Evolutionary conservation across 2,888 invertebrate species (phyloP).

Genomic region (Biston stratarius): DNA sequence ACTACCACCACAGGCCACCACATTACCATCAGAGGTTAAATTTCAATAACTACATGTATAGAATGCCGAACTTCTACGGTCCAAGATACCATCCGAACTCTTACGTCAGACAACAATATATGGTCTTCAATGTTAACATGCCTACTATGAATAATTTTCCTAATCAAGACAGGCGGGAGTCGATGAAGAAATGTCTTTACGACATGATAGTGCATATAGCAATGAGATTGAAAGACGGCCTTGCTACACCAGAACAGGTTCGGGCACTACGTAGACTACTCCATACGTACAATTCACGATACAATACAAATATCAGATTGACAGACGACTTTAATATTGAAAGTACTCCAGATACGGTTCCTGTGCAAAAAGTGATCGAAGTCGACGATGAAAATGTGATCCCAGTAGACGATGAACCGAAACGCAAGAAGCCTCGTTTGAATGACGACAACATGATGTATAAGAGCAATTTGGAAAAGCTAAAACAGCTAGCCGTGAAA

Average conservation of each 20-base stretch:
- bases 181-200: slow-evolving; percentile 14
- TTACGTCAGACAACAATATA: slow-evolving; percentile 10
- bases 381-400: slow-evolving; percentile 55
- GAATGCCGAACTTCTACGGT: slow-evolving; percentile 1
- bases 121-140: slow-evolving; percentile 1
- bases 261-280: slow-evolving; percentile 60
- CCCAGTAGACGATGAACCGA: slow-evolving; percentile 66
- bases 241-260: background rate
- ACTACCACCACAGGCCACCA: slow-evolving; percentile 4
- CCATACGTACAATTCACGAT: slow-evolving; percentile 66
- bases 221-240: slow-evolving; percentile 5
- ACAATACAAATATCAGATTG: slow-evolving; percentile 60
- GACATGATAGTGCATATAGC: slow-evolving; percentile 18
- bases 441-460: slow-evolving; percentile 48
- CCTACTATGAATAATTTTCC: background rate
- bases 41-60: slow-evolving; percentile 6
- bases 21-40: background rate
- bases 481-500: slow-evolving; percentile 63
- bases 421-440: slow-evolving; percentile 56
- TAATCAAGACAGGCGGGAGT: background rate
- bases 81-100: slow-evolving; percentile 17
- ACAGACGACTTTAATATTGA: slow-evolving; percentile 59
- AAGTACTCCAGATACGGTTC: slow-evolving; percentile 46
- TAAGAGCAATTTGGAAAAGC: slow-evolving; percentile 59
- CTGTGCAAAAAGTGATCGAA: background rate